phyloP scores from a whole-genome alignment of 2,797 vertebrate genomes.

The Eleutherodactylus coqui region DNA sequence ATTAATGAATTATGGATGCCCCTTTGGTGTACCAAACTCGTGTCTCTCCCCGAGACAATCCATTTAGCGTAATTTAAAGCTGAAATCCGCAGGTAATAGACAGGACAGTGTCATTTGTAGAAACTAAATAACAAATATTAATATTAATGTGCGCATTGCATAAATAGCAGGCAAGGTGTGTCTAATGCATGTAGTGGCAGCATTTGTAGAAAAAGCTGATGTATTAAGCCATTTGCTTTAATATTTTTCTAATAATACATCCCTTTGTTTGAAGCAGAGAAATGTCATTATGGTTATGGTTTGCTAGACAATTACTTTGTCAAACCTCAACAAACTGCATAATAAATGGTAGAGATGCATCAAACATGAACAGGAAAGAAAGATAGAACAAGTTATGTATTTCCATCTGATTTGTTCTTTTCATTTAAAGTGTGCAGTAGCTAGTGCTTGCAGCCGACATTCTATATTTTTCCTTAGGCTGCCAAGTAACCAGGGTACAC shows the following conservation, averaged over 20 bases:
- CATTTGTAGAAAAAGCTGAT: slow-evolving; percentile 71
- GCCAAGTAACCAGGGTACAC: slow-evolving; percentile 72
- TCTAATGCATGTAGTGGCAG: slow-evolving; percentile 66
- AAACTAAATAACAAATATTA: slow-evolving; percentile 35
- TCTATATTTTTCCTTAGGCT: slow-evolving; percentile 70
- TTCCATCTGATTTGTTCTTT: slow-evolving; percentile 78
- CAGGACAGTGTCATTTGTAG: slow-evolving; percentile 36
- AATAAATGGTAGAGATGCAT: slow-evolving; percentile 82
- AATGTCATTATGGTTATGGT: slow-evolving; percentile 76
- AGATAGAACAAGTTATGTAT: slow-evolving; percentile 77
- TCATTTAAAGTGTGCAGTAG: slow-evolving; percentile 71
- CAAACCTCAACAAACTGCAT: slow-evolving; percentile 82
- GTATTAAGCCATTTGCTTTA: slow-evolving; percentile 73
- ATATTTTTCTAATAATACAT: slow-evolving; percentile 71
- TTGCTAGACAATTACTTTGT: slow-evolving; percentile 84
- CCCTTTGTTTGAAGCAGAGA: slow-evolving; percentile 74
- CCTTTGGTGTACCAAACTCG: slow-evolving; percentile 44
- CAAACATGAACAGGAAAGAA: slow-evolving; percentile 75
- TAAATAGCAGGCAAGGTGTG: slow-evolving; percentile 46
- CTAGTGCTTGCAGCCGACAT: slow-evolving; percentile 76
- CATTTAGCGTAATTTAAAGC: slow-evolving; percentile 53
- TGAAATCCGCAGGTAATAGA: slow-evolving; percentile 37
- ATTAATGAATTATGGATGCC: slow-evolving; percentile 59
- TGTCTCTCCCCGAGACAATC: slow-evolving; percentile 36
- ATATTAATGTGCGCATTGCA: slow-evolving; percentile 21